These are phyloP conservation scores for Ommatoiulus sabulosus DNA, from an alignment of 2,888 invertebrate genomes.

Conservation along the genomic window DNA sequence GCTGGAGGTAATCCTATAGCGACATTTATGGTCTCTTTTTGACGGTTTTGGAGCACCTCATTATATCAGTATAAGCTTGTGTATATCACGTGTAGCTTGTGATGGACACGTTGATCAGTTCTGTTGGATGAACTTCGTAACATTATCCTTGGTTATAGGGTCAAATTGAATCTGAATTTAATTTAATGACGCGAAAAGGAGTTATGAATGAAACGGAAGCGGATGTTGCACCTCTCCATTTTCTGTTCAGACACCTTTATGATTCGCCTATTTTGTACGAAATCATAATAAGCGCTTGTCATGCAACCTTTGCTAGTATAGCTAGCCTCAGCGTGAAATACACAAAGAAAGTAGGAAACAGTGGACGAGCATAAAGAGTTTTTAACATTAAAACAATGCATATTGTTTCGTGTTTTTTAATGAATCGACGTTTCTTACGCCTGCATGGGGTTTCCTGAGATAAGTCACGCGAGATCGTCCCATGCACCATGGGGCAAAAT, in stretches of 20 bases:
- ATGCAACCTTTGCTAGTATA: not conserved
- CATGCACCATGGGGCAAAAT: not conserved
- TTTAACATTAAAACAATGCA: conserved; percentile 19
- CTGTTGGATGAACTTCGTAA: not conserved
- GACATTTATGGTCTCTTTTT: no score
- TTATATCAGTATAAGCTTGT: no score
- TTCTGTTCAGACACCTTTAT: not conserved
- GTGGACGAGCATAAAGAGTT: not conserved
- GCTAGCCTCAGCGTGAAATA: not conserved
- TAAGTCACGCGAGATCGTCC: not conserved
- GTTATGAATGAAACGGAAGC: not conserved
- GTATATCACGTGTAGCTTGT: no score
- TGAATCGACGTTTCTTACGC: not conserved
- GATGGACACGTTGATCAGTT: no score
- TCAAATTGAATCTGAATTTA: not conserved
- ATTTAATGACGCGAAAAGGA: not conserved
- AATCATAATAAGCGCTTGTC: not conserved
- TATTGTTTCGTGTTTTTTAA: not conserved
- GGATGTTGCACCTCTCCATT: not conserved
- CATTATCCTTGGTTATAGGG: not conserved
- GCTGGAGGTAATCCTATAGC: no score
- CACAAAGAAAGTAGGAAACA: not conserved
- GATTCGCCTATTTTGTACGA: not conserved
- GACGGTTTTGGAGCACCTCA: no score
- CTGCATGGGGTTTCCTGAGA: not conserved